Base-by-base conservation (phyloP, 2,113 vertebrate genomes). In the Callipepla squamata region DNA sequence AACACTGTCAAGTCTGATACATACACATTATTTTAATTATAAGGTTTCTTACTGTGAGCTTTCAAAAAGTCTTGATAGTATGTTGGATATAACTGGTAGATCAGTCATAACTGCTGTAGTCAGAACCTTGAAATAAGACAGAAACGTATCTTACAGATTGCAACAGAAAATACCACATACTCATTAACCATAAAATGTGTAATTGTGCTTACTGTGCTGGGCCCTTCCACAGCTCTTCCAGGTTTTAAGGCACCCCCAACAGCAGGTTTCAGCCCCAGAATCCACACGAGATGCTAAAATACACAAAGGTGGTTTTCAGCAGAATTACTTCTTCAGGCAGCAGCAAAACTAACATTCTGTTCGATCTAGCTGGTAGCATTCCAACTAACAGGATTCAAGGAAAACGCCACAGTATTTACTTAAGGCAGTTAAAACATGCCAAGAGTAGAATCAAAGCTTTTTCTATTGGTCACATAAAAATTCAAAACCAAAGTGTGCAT, bases 61-160 rank as follows among this genome's bases (percentile, higher is more conserved):
- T 98, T 99, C 99, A 92, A 99, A 99, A 23, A 99, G 98, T 93
- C 99, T 98, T 96, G 99, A 99, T 85, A 99, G 98, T 96, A 99
- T 99, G 92, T 98, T 99, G 95, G 99, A 98, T 96, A 99, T 99
- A 94, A 99, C 97, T 17, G 99, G 99, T 72, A 99, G 98, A 96
- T 99, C 99, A 51, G 99, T 99, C 99, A 99, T 99, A 96, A 99
- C 99, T 20, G 99, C 99, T 70, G 99, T 99, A 82, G 99, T 99
- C 82, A 99, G 96, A 96, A 99, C 99, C 99, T 99, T 70, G 51
- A 97, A 48, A 50, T 93, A 51, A 96, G 66, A 73, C 30, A 95
- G 53, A 92, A 74, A 88, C 14, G 7, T 3, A 12, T 68, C 81
- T 78, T 84, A 91, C 4, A 86, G 66, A 50, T 76, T 57, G 53